Evolutionary conservation across 2,797 vertebrate genomes (phyloP), one percentile per base, ranked within the genome.

Genomic region (Euthynnus affinis): DNA sequence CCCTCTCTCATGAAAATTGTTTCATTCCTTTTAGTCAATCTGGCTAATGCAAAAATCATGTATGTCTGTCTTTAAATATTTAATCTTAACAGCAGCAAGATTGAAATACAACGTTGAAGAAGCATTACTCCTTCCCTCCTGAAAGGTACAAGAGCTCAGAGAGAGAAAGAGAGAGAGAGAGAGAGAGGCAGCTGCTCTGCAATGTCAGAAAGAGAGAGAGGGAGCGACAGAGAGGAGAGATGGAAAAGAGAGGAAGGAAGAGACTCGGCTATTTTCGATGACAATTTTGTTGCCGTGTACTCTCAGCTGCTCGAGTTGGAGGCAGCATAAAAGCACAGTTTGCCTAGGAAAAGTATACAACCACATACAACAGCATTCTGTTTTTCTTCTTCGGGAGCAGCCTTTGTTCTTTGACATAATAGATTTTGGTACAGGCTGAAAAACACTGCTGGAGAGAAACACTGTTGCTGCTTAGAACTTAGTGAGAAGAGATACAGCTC

Each of bases 21-120:
- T 93, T 93, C 88, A 90, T 93, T 92, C 85, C 86, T 94, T 93
- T 94, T 92, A 95, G 93, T 91, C 93, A 95, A 94, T 95, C 91
- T 92, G 89, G 89, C 94, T 96, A 95, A 95, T 95, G 94, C 91
- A 95, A 94, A 94, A 95, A 90, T 92, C 94, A 93, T 95, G 95
- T 94, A 92, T 93, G 90, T 94, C 90, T 89, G 88, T 92, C 88
- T 92, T 82, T 94, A 93, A 95, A 95, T 95, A 94, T 95, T 95
- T 93, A 90, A 95, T 94, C 88, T 79, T 87, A 93, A 92, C 92
- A 93, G 88, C 90, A 88, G 91, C 84, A 63, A 78, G 91, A 90
- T 88, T 94, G 93, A 95, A 94, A 94, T 93, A 91, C 91, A 93
- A 84, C 90, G 80, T 74, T 75, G 86, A 89, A 88, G 86, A 90